Evolutionary conservation across 2,113 vertebrate genomes (phyloP), one percentile per base, ranked within the genome.

Genomic region (Corythaixoides concolor): DNA sequence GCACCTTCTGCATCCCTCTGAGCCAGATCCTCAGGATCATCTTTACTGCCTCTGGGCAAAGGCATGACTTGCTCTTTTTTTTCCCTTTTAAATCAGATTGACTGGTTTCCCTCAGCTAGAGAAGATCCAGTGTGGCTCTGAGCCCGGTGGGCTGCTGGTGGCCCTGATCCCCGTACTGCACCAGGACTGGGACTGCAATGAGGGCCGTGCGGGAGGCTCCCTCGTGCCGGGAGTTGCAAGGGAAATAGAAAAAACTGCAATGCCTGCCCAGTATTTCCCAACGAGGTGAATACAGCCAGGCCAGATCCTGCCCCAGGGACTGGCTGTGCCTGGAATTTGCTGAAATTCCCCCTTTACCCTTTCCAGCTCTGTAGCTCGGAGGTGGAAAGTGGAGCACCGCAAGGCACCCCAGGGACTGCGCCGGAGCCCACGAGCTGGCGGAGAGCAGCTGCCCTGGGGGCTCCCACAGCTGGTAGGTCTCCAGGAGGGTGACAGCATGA

Each of bases 241-340:
- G 28, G 28, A 47, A 96, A 66, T 78, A 26, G 39, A 75, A 91
- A 64, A 15, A 85, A 12, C 53, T 84, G 59, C 35, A 53, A 47
- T 20, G 27, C 10, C n/a, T 89, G 85, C 62, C 87, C 93, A 91
- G 63, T 91, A 95, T 97, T 97, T 95, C 96, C 84, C 84, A 97
- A 96, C 21, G 15, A 81, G 23, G 68, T 72, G 8, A 82, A 73
- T 2, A 13, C 20, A 95, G 89, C 74, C 95, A 92, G 94, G 52
- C 73, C 64, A 85, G 64, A 95, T 85, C 60, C 80, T 88, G 43
- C 73, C 19, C 27, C 49, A n/a, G 87, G 77, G 96, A 89, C 62
- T 39, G 49, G 2, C 52, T 93, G 63, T 88, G 85, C 32, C 88
- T 96, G 94, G 89, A 96, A 93, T 52, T 58, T 64, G 39, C 86